These are phyloP conservation scores for Oxyscelio sp. DNA, from an alignment of 2,888 invertebrate genomes.

Conservation along the genomic window DNA sequence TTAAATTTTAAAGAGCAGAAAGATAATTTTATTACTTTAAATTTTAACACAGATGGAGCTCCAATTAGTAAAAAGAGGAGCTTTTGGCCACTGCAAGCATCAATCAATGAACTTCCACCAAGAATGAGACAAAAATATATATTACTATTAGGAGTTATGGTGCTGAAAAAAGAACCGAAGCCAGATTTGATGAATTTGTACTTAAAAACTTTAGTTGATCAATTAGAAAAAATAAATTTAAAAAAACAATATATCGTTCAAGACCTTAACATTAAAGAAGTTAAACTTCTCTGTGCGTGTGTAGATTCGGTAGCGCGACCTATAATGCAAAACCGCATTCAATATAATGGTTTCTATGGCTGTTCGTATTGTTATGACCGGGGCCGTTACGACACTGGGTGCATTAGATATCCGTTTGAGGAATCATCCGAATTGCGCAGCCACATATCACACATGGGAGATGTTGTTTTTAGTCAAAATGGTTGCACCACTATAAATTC, in stretches of 20 bases:
- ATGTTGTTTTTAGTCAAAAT: too few species aligned
- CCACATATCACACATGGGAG: slow-evolving; percentile 28
- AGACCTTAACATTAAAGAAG: too few species aligned
- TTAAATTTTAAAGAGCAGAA: slow-evolving; percentile 4
- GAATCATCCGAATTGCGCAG: slow-evolving; percentile 18
- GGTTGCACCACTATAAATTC: too few species aligned
- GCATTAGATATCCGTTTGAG: slow-evolving; percentile 27
- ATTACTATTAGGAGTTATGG: background rate
- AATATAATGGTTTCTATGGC: slow-evolving; percentile 51
- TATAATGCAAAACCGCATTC: slow-evolving; percentile 43
- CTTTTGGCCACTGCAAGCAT: slow-evolving; percentile 47
- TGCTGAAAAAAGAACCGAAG: background rate
- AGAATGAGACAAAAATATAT: background rate
- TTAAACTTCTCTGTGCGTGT: background rate
- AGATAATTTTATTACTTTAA: slow-evolving; percentile 33
- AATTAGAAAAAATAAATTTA: too few species aligned
- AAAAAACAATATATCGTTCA: too few species aligned
- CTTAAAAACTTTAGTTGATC: background rate
- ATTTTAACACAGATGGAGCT: slow-evolving; percentile 46
- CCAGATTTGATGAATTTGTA: slow-evolving; percentile 15
- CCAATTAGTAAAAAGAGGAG: slow-evolving; percentile 32
- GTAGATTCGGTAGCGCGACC: slow-evolving; percentile 35
- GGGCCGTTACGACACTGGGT: slow-evolving; percentile 1
- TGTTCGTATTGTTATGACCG: slow-evolving; percentile 42
- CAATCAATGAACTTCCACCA: background rate